A percentile compares a stretch with the other conserved stretches of the same genome.
phyloP scores from a whole-genome alignment of 2,113 vertebrate species.

The Oncorhynchus clarkii region DNA sequence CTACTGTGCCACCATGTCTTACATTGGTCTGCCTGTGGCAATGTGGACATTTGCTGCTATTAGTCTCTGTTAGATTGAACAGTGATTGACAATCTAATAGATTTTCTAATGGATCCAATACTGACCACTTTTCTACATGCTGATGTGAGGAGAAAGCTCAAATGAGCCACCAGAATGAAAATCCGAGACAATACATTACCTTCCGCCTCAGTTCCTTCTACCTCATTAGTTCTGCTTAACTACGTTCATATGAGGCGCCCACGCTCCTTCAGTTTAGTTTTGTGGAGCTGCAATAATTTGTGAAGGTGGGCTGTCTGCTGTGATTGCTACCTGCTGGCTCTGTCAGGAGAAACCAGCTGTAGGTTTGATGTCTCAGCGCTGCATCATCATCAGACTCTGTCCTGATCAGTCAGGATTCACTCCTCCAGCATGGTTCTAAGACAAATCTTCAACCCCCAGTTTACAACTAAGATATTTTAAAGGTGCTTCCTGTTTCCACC shows the following conservation, averaged over 20 bases:
- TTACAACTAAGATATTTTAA: neutral
- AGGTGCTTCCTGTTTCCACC: slow-evolving; percentile 8
- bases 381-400: slow-evolving; percentile 21
- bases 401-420: slow-evolving; percentile 34
- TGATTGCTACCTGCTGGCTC: slow-evolving; percentile 44
- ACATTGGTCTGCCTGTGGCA: neutral
- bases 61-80: neutral
- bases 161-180: too few species aligned
- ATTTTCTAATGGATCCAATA: too few species aligned
- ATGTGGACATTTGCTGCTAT: neutral
- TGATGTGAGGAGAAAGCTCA: neutral
- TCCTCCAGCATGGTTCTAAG: neutral
- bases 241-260: neutral
- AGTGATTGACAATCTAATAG: too few species aligned
- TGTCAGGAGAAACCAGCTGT: slow-evolving; percentile 31
- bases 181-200: too few species aligned
- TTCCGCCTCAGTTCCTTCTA: too few species aligned
- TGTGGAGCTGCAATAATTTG: neutral
- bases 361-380: slow-evolving; percentile 27
- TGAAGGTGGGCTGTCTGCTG: neutral
- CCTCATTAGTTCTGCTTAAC: neutral
- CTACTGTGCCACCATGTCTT: neutral
- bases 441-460: neutral
- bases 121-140: neutral
- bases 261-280: neutral